These are phyloP conservation scores for Nomada hirtipes DNA, from an alignment of 2,888 invertebrate genomes.

Conservation along the genomic window DNA sequence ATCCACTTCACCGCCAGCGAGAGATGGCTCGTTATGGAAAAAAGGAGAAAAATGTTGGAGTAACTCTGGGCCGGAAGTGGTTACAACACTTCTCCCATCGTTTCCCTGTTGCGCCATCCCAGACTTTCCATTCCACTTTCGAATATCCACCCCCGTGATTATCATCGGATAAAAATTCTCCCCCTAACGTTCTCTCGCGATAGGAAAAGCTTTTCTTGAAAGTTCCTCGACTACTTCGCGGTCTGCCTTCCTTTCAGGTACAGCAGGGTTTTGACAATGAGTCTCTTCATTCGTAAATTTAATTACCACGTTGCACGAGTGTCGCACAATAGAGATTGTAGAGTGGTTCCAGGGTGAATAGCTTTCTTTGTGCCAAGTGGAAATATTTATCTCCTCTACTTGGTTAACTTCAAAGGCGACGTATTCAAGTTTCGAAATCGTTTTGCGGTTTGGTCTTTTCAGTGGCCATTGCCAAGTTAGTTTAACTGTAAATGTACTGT, in stretches of 20 bases:
- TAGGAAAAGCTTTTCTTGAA: background rate
- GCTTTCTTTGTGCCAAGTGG: background rate
- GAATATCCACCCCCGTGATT: slow-evolving; percentile 21
- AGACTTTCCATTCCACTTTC: slow-evolving; percentile 32
- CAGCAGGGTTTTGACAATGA: background rate
- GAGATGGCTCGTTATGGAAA: slow-evolving; percentile 42
- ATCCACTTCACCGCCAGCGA: background rate
- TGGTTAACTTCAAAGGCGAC: background rate
- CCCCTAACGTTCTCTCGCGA: background rate
- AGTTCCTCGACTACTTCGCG: background rate
- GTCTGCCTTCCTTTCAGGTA: background rate
- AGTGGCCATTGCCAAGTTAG: background rate
- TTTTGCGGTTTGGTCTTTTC: background rate
- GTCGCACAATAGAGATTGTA: background rate
- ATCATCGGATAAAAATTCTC: slow-evolving; percentile 17
- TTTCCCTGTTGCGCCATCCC: slow-evolving; percentile 8
- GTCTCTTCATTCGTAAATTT: slow-evolving; percentile 19
- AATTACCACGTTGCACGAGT: slow-evolving; percentile 4
- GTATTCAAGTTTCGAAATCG: background rate
- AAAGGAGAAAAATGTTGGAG: slow-evolving; percentile 39
- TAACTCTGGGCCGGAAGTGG: slow-evolving; percentile 53
- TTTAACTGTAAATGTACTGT: background rate
- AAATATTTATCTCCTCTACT: background rate
- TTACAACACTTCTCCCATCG: slow-evolving; percentile 41
- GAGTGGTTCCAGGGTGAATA: background rate